Base-by-base conservation (phyloP, 2,888 invertebrate genomes). In the Caenorhabditis angaria region DNA sequence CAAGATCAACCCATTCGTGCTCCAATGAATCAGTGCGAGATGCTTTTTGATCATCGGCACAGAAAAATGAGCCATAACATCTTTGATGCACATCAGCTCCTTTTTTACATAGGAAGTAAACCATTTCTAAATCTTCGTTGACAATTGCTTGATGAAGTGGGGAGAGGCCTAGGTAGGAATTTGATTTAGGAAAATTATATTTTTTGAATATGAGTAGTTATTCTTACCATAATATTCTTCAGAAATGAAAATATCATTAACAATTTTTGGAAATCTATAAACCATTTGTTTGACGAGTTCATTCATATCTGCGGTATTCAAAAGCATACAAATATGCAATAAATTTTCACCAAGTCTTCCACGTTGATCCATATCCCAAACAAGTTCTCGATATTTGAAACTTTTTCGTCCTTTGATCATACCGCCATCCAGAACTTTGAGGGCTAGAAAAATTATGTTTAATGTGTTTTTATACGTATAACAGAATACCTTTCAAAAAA, bases 41-140 rank as follows among this genome's bases (percentile, higher is more conserved):
- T 0, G 93, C 92, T 88, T 96, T 97, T 89, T 97, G 96, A 88
- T 97, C 97, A 88, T 97, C 96, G 0, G 96, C 94, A 70, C 94
- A 93, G 93, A 97, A 97, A 88, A 97, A 97, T 87, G 94, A 93
- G 0, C 97, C 97, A 70, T 88, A 89, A 56, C 95, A 95, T 22
- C 81, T 78, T 57, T 86, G 86, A 71, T 94, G 93, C 75, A 94
- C 93, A 88, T 96, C 92, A 0, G 94, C 95, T 0, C 94, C 94
- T 25, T 94, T 92, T 88, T 95, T 94, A 55, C 97, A 89, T 1
- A 97, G 90, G 88, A 93, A 96, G 89, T 95, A 96, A 2, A 97
- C 97, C 95, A 96, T 95, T 0, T 94, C 93, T 0, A 96, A 94
- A 88, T 97, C 97, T 88, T 97, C 97, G 88, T 97, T 97, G 0